Percentiles rank a stretch among this genome's conserved stretches.
phyloP scores from a whole-genome alignment of 23 tunicate species.

The Trididemnum miniatum region DNA sequence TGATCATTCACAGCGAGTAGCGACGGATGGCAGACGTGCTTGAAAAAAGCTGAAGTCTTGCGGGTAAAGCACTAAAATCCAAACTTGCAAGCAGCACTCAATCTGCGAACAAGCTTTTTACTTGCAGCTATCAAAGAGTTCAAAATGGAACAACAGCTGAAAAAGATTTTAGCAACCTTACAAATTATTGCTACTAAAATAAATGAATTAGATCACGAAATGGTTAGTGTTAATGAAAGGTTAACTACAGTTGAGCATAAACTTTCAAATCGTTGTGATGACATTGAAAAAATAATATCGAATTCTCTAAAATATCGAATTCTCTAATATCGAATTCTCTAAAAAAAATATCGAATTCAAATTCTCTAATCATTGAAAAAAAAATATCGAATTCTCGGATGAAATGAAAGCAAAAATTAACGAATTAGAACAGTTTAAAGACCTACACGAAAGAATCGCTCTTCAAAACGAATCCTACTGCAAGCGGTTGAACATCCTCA shows the following conservation, averaged over 20 bases:
- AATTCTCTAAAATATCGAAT: not conserved
- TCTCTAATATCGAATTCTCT: not conserved
- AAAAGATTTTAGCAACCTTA: not conserved
- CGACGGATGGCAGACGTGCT: not conserved
- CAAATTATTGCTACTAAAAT: not conserved
- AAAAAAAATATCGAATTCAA: too few relatives aligned
- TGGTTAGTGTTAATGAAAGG: not conserved
- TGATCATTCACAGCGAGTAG: too few relatives aligned
- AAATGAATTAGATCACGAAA: not conserved
- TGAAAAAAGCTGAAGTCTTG: not conserved
- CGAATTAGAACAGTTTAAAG: not conserved
- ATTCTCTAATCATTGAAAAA: too few relatives aligned
- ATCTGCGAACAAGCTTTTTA: not conserved
- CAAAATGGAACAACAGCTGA: not conserved
- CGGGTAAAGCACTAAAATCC: not conserved
- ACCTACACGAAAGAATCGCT: not conserved
- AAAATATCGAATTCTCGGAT: not conserved
- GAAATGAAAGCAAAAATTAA: not conserved
- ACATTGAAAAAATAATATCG: not conserved
- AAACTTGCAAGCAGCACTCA: not conserved
- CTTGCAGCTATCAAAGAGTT: not conserved
- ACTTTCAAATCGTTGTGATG: not conserved
- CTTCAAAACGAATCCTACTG: not conserved
- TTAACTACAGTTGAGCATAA: not conserved
- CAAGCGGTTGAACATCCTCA: not conserved